Conservation (phyloP, 2,888 invertebrate species). For the Leucoptera coffeella region DNA sequence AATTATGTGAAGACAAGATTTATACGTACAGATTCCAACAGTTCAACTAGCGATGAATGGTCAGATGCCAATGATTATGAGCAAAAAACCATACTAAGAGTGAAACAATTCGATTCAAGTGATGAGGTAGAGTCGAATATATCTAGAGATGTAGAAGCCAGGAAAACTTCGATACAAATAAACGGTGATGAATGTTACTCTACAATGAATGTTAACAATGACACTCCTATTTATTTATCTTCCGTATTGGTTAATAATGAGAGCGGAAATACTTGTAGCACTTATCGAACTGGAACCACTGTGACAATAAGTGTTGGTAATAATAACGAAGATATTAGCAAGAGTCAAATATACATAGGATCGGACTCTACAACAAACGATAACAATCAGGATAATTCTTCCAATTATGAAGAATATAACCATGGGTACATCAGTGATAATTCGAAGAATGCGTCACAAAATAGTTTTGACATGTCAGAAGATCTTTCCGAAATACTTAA, state of each 20-base stretch:
- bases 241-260: conserved; percentile 65
- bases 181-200: conserved; percentile 70
- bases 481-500: conserved; percentile 54
- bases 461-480: conserved; percentile 7
- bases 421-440: conserved; percentile 13
- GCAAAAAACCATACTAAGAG: conserved; percentile 33
- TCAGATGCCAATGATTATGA: conserved; percentile 41
- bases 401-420: conserved; percentile 31
- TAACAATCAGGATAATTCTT: not conserved
- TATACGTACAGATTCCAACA: conserved; percentile 34
- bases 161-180: conserved; percentile 68
- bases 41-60: conserved; percentile 48
- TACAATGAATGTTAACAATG: conserved; percentile 65
- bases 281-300: conserved; percentile 51
- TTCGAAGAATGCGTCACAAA: not conserved
- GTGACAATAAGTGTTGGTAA: conserved; percentile 58
- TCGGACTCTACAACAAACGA: conserved; percentile 22
- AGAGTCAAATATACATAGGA: conserved; percentile 47
- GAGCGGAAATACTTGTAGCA: conserved; percentile 28
- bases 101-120: conserved; percentile 47
- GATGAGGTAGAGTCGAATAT: conserved; percentile 20
- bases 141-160: conserved; percentile 27
- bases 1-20: conserved; percentile 47
- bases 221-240: conserved; percentile 65
- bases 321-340: conserved; percentile 33